These are phyloP conservation scores for Dryomyza anilis DNA, from an alignment of 2,888 invertebrate genomes.

Conservation along the genomic window DNA sequence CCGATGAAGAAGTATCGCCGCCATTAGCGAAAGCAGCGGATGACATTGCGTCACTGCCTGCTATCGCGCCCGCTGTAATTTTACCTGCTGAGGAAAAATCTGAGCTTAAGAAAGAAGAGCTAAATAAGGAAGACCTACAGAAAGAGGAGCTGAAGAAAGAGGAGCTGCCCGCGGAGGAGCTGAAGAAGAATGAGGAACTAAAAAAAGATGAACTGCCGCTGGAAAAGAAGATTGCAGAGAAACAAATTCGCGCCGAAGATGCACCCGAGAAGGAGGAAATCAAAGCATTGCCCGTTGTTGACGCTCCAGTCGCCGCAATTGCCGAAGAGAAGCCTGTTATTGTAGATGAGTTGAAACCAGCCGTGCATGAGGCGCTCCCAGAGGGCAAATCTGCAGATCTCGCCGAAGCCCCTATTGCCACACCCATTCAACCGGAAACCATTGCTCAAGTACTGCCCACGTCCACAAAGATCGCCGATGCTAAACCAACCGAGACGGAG, in stretches of 20 bases:
- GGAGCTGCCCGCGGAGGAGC: constrained; percentile 41
- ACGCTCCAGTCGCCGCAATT: constrained; percentile 37
- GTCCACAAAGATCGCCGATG: constrained; percentile 10
- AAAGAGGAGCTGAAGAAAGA: constrained; percentile 22
- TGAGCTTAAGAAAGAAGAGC: constrained; percentile 22
- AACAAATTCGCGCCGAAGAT: constrained; percentile 42
- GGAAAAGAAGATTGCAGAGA: constrained; percentile 37
- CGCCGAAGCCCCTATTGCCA: constrained; percentile 20
- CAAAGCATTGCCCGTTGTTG: constrained; percentile 41
- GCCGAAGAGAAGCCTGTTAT: constrained; percentile 37
- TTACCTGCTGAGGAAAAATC: constrained; percentile 35
- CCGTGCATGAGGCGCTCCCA: constrained; percentile 31
- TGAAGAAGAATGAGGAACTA: constrained; percentile 33
- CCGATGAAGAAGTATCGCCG: constrained; percentile 54
- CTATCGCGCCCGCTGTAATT: constrained; percentile 32
- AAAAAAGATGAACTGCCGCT: constrained; percentile 31
- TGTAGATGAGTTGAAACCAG: constrained; percentile 36
- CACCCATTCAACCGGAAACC: constrained; percentile 21
- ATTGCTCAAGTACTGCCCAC: constrained; percentile 33
- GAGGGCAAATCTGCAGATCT: constrained; percentile 34
- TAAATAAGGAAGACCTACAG: constrained; percentile 26
- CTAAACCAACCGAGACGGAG: constrained; percentile 10
- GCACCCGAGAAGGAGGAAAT: constrained; percentile 34
- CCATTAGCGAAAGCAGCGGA: constrained; percentile 37
- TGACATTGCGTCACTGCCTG: constrained; percentile 17